Evolutionary conservation across 2,113 vertebrate genomes (phyloP).

Genomic region (Panthera uncia): DNA sequence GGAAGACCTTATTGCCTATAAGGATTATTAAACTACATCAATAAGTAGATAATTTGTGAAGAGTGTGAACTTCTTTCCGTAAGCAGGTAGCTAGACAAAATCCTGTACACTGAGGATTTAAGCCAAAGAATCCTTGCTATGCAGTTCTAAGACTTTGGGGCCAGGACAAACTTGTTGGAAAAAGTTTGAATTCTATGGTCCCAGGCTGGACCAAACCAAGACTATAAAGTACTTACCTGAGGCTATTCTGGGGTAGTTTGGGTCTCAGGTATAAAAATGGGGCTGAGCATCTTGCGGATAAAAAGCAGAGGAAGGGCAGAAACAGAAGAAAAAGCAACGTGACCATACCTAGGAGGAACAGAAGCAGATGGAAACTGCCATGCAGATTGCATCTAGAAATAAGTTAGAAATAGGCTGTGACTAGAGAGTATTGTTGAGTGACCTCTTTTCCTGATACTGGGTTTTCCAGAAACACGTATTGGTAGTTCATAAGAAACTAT

Average conservation of each 20-base stretch:
- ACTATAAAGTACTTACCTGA: not conserved
- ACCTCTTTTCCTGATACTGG: not conserved
- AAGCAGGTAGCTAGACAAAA: not conserved
- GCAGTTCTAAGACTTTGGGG: not conserved
- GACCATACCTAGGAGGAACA: not conserved
- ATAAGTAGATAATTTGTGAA: not conserved
- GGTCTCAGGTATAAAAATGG: not conserved
- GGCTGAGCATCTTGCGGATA: not conserved
- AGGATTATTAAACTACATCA: not conserved
- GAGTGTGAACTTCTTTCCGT: not conserved
- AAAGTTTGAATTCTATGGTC: not conserved
- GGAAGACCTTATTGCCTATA: not conserved
- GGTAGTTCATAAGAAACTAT: not conserved
- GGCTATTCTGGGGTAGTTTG: not conserved
- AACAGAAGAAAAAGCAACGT: not conserved
- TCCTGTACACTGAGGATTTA: not conserved
- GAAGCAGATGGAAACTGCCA: not conserved
- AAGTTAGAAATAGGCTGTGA: not conserved
- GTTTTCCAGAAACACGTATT: not conserved
- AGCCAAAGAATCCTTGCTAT: not conserved
- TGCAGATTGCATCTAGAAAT: not conserved
- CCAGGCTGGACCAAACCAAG: not conserved
- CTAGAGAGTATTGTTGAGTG: not conserved
- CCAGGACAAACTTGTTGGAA: not conserved
- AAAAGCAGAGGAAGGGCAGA: not conserved